These are phyloP conservation scores for Eristalinus aeneus DNA, from an alignment of 2,888 invertebrate genomes.

Conservation along the genomic window DNA sequence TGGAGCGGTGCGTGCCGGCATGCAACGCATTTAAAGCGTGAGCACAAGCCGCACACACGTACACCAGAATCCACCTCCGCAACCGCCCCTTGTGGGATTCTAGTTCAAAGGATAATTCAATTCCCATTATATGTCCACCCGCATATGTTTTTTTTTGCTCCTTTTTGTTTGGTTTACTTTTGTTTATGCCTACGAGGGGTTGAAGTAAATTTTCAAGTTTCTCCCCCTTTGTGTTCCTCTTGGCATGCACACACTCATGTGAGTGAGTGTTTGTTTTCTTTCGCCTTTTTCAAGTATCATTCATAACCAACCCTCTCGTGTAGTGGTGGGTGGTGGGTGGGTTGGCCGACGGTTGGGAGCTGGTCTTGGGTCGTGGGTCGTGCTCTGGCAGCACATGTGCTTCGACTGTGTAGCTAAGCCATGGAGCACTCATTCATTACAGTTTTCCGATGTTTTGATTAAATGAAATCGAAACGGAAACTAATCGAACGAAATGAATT, in stretches of 20 bases:
- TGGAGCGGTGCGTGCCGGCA: constrained; percentile 58
- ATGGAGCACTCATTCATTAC: constrained; percentile 66
- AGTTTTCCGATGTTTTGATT: constrained; percentile 70
- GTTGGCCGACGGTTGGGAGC: neutral
- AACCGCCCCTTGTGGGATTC: constrained; percentile 31
- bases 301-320: constrained; percentile 28
- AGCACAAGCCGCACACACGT: constrained; percentile 11
- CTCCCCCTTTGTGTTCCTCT: neutral
- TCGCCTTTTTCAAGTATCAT: constrained; percentile 57
- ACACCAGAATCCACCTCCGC: neutral
- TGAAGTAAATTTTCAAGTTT: constrained; percentile 57
- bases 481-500: constrained; percentile 71
- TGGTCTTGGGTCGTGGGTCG: neutral
- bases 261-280: constrained; percentile 60
- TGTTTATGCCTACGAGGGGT: constrained; percentile 42
- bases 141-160: constrained; percentile 39
- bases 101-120: constrained; percentile 67
- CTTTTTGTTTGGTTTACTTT: constrained; percentile 22
- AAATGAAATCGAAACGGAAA: constrained; percentile 71
- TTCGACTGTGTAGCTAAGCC: neutral
- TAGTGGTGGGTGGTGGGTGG: neutral
- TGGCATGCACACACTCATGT: neutral
- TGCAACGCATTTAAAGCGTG: constrained; percentile 53
- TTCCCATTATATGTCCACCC: constrained; percentile 64
- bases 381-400: constrained; percentile 31